Percentiles rank a stretch among this genome's conserved stretches.
Conservation (phyloP, 2,797 vertebrate species). For the Lithobates sylvaticus region DNA sequence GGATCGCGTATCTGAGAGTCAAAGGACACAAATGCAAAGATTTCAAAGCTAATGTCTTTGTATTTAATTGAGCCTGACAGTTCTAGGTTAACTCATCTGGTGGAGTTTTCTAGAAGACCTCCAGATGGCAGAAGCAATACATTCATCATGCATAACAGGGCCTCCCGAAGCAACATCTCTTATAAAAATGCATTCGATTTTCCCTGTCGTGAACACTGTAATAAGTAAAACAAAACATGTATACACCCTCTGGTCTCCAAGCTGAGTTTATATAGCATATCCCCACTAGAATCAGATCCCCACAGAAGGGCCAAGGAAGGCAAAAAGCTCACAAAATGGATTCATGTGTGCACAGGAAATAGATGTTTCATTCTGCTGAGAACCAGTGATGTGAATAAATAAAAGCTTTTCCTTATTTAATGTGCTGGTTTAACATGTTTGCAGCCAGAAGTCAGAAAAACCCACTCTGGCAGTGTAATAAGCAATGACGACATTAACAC, state of each 20-base stretch:
- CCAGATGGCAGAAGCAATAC: slow-evolving; percentile 65
- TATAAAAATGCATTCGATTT: slow-evolving; percentile 53
- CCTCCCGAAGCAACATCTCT: slow-evolving; percentile 16
- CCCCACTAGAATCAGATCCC: slow-evolving; percentile 20
- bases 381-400: slow-evolving; percentile 29
- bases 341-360: slow-evolving; percentile 25
- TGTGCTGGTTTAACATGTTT: slow-evolving; percentile 37
- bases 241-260: slow-evolving; percentile 45
- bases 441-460: slow-evolving; percentile 2
- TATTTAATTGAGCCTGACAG: slow-evolving; percentile 55
- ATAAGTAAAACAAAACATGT: slow-evolving; percentile 56
- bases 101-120: slow-evolving; percentile 59
- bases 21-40: slow-evolving; percentile 30
- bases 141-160: slow-evolving; percentile 39
- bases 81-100: slow-evolving; percentile 57
- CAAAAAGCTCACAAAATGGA: slow-evolving; percentile 41
- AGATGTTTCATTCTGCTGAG: slow-evolving; percentile 20
- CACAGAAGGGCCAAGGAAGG: slow-evolving; percentile 25
- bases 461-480: not conserved
- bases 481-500: not conserved
- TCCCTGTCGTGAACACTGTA: slow-evolving; percentile 41
- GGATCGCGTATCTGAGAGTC: slow-evolving; percentile 18
- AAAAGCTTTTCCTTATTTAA: slow-evolving; percentile 1
- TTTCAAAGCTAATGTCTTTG: slow-evolving; percentile 40
- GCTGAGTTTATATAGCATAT: slow-evolving; percentile 42